Evolutionary conservation across 1,140 invertebrate species (phyloP).

Genomic region (Polypedilum pembai): DNA sequence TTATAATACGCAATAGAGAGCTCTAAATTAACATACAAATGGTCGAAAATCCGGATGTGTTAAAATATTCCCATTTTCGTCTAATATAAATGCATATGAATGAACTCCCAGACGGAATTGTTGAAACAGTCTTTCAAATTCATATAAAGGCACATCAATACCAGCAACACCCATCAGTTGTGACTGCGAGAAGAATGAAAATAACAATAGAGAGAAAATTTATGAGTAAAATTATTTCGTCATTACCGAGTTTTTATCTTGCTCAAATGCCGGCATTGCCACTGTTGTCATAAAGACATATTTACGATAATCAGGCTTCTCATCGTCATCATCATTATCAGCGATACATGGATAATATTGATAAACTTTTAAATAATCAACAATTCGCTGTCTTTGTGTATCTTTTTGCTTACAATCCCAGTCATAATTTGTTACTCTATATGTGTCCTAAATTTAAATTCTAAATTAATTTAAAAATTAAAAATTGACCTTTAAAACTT

Average conservation of each 20-base stretch:
- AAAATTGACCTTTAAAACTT: not conserved
- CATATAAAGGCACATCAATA: slow-evolving; percentile 64
- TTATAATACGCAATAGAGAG: not conserved
- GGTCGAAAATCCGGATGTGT: slow-evolving; percentile 20
- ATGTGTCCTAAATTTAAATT: not conserved
- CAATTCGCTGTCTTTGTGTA: not conserved
- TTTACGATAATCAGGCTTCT: slow-evolving; percentile 48
- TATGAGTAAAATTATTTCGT: too few species aligned
- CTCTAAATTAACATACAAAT: not conserved
- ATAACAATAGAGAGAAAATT: not conserved
- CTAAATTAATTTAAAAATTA: not conserved
- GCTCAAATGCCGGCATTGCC: slow-evolving; percentile 85
- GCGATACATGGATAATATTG: slow-evolving; percentile 53
- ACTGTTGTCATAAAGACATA: slow-evolving; percentile 75
- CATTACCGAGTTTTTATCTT: slow-evolving; percentile 72
- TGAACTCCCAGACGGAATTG: not conserved
- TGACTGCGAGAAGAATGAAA: slow-evolving; percentile 48
- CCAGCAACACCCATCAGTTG: slow-evolving; percentile 89
- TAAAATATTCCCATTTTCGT: not conserved
- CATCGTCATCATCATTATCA: slow-evolving; percentile 57
- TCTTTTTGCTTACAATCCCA: slow-evolving; percentile 10
- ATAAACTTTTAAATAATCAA: not conserved
- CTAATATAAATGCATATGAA: slow-evolving; percentile 10
- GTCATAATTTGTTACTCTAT: slow-evolving; percentile 20
- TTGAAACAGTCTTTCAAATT: slow-evolving; percentile 19